These are phyloP conservation scores for Chitala chitala DNA, from an alignment of 2,113 vertebrate species.

Conservation along the genomic window DNA sequence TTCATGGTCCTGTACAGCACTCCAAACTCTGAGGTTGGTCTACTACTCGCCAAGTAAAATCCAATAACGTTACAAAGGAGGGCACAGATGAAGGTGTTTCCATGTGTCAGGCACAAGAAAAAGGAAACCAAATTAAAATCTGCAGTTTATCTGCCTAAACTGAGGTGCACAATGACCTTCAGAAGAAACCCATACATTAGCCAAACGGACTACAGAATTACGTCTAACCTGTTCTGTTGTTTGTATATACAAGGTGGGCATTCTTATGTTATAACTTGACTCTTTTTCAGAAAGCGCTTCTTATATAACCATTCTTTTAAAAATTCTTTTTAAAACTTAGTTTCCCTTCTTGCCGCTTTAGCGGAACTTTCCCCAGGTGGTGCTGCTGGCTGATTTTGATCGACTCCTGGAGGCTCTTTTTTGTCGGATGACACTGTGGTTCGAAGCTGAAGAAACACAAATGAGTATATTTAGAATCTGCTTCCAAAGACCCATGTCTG, in stretches of 20 bases:
- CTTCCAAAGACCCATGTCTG: neutral
- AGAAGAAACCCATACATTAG: conserved; percentile 38
- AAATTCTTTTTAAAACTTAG: conserved; percentile 59
- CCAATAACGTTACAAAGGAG: conserved; percentile 29
- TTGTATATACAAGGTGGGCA: conserved; percentile 66
- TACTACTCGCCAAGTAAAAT: conserved; percentile 24
- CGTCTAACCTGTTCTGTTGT: conserved; percentile 72
- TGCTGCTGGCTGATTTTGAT: conserved; percentile 57
- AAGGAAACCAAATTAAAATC: conserved; percentile 28
- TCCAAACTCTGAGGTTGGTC: conserved; percentile 24
- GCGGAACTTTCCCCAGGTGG: conserved; percentile 53
- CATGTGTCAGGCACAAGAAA: conserved; percentile 22
- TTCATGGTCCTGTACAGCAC: neutral
- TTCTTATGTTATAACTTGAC: conserved; percentile 64
- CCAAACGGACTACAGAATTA: conserved; percentile 38
- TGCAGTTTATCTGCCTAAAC: conserved; percentile 38
- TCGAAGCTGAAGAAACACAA: conserved; percentile 51
- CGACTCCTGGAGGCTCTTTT: conserved; percentile 63
- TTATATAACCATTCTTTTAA: conserved; percentile 66
- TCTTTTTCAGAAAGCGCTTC: conserved; percentile 69
- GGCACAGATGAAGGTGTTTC: conserved; percentile 37
- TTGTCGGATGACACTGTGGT: conserved; percentile 65
- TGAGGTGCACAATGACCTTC: conserved; percentile 65
- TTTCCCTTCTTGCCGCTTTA: conserved; percentile 54
- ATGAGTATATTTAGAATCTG: neutral